phyloP scores from a whole-genome alignment of 2,888 invertebrate genomes.

The Sphaerophoria taeniata region DNA sequence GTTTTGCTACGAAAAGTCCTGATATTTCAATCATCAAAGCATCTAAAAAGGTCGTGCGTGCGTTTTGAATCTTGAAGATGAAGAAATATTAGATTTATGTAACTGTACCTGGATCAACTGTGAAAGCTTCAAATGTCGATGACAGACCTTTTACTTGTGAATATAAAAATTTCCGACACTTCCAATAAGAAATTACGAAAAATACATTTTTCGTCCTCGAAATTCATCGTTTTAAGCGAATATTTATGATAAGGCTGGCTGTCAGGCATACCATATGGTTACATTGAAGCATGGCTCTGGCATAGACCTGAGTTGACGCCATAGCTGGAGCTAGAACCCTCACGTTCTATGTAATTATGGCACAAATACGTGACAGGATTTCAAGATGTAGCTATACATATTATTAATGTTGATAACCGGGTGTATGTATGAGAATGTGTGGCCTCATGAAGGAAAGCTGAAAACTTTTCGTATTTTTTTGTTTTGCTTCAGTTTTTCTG shows the following conservation, averaged over 20 bases:
- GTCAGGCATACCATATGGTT: not conserved
- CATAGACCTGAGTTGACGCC: constrained; percentile 44
- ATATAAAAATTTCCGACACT: too few species aligned
- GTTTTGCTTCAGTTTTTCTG: not conserved
- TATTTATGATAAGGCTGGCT: too few species aligned
- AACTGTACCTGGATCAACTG: too few species aligned
- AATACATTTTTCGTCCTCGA: constrained; percentile 47
- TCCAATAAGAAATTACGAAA: constrained; percentile 43
- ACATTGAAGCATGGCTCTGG: constrained; percentile 3
- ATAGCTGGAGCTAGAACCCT: constrained; percentile 44
- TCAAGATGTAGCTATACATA: constrained; percentile 27
- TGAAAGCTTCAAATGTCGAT: constrained; percentile 1
- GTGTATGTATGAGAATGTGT: not conserved
- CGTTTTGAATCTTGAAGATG: constrained; percentile 1
- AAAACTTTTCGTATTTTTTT: constrained; percentile 23
- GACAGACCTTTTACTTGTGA: constrained; percentile 47
- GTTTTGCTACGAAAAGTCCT: not conserved
- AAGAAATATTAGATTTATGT: too few species aligned
- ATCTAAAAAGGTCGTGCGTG: constrained; percentile 50
- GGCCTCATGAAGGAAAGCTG: constrained; percentile 8
- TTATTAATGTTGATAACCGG: not conserved
- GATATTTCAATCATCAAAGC: constrained; percentile 62
- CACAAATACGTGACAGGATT: constrained; percentile 70
- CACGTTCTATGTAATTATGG: constrained; percentile 71
- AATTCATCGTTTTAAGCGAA: not conserved